phyloP scores from a whole-genome alignment of 2,113 vertebrate species.

The Bos indicus region DNA sequence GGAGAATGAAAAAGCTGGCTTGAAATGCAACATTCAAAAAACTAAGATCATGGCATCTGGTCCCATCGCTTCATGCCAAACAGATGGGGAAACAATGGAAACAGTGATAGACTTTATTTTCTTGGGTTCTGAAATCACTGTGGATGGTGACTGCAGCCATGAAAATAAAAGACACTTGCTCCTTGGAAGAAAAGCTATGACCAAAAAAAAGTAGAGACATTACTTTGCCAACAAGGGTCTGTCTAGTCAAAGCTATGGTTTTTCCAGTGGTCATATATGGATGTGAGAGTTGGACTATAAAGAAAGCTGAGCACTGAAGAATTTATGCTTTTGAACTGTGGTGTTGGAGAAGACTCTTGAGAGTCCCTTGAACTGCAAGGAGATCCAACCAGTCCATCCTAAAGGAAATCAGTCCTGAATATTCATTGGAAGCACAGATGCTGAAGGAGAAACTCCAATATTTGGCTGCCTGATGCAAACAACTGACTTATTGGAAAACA shows the following conservation, averaged over 20 bases:
- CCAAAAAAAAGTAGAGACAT: background rate
- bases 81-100: background rate
- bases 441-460: background rate
- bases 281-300: background rate
- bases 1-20: background rate
- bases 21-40: background rate
- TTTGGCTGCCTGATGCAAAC: background rate
- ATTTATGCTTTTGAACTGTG: background rate
- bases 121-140: background rate
- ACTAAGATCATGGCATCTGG: background rate
- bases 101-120: background rate
- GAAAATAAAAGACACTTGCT: background rate
- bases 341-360: background rate
- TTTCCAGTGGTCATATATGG: background rate
- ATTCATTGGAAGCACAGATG: background rate
- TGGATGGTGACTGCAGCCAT: background rate
- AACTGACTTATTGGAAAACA: background rate
- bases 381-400: background rate
- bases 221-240: background rate
- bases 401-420: background rate
- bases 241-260: background rate
- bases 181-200: background rate
- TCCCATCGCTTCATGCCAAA: background rate
- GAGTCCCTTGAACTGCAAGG: background rate
- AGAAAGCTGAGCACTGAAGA: background rate